phyloP scores from a whole-genome alignment of 2,113 vertebrate species.

The Apaloderma vittatum region DNA sequence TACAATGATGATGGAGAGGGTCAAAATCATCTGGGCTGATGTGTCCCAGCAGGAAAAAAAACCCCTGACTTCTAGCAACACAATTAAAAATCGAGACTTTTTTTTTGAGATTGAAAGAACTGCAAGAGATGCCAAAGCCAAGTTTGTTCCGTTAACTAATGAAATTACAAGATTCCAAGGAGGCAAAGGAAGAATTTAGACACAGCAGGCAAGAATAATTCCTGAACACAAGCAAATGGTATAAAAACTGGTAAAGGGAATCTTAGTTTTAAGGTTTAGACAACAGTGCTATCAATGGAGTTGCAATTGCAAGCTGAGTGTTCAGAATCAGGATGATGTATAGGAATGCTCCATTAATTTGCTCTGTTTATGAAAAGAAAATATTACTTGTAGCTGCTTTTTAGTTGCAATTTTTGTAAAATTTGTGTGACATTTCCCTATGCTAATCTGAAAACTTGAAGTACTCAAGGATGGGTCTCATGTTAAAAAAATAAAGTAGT shows the following conservation, averaged over 20 bases:
- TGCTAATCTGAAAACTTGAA: neutral
- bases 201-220: constrained; percentile 13
- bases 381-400: neutral
- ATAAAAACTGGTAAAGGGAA: neutral
- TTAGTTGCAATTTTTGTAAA: neutral
- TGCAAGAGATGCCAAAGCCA: neutral
- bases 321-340: neutral
- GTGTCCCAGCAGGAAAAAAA: neutral
- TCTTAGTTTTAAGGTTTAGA: constrained; percentile 5
- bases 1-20: neutral
- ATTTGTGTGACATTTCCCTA: neutral
- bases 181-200: neutral
- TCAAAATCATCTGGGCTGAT: neutral
- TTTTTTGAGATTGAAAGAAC: neutral
- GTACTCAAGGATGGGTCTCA: neutral
- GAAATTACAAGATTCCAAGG: neutral
- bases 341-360: neutral
- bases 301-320: neutral
- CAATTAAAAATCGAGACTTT: neutral
- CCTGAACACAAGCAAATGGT: neutral
- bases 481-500: neutral
- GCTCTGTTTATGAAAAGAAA: neutral
- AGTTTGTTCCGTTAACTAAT: constrained; percentile 10
- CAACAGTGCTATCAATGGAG: neutral
- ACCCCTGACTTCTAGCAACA: neutral